phyloP scores from a whole-genome alignment of 1,140 invertebrate genomes.

The Hycleus phaleratus region DNA sequence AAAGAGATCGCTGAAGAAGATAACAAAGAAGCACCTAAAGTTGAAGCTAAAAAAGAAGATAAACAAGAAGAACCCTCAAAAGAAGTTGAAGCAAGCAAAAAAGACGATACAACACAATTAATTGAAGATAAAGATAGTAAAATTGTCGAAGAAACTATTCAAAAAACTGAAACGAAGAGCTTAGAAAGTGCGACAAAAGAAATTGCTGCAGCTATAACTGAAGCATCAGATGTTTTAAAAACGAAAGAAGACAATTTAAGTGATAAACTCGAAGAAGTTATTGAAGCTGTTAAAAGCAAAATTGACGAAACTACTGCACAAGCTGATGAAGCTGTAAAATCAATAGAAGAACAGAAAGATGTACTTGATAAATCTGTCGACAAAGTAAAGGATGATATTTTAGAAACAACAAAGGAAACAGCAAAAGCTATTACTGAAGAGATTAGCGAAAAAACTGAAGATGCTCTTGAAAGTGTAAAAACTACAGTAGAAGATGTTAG shows the following conservation, averaged over 20 bases:
- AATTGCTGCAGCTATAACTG: background rate
- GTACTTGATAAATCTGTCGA: constrained; percentile 1
- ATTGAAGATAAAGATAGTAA: background rate
- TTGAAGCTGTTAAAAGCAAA: background rate
- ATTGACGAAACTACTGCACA: background rate
- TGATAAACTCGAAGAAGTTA: constrained; percentile 1
- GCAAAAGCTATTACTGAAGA: constrained; percentile 28
- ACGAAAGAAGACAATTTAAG: background rate
- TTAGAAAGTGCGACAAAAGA: constrained; percentile 1
- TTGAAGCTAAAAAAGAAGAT: background rate
- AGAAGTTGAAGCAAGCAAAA: background rate
- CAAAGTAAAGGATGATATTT: background rate
- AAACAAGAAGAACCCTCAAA: constrained; percentile 10
- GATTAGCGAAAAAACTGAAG: constrained; percentile 6
- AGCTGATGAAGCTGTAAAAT: constrained; percentile 1
- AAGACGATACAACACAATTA: background rate
- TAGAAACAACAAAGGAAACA: constrained; percentile 10
- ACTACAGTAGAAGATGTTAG: background rate
- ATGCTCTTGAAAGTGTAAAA: background rate
- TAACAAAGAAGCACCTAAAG: background rate
- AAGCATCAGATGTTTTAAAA: no score
- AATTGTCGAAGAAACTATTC: no score
- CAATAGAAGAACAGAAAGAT: background rate
- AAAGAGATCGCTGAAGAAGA: background rate
- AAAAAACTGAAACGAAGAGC: no score